A percentile compares a stretch with the other conserved stretches of the same genome.
phyloP scores from a whole-genome alignment of 1,140 invertebrate genomes.

The Lutraria rhynchaena region DNA sequence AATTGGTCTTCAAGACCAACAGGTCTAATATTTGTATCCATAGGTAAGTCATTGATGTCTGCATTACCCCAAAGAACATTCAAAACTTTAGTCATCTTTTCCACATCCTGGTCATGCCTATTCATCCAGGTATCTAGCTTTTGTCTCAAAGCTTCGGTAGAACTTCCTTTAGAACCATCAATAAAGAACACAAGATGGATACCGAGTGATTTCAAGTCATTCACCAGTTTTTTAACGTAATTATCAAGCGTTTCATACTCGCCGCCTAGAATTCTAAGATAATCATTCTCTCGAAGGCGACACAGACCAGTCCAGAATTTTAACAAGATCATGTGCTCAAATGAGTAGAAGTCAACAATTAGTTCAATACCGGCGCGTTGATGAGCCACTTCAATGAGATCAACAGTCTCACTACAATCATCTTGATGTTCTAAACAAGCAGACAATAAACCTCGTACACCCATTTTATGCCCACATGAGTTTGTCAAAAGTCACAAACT shows the following conservation, averaged over 20 bases:
- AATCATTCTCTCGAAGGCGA: slow-evolving; percentile 68
- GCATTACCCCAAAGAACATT: slow-evolving; percentile 67
- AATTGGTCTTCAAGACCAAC: slow-evolving; percentile 75
- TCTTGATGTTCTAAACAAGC: slow-evolving; percentile 66
- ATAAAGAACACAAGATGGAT: slow-evolving; percentile 76
- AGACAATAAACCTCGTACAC: slow-evolving; percentile 71
- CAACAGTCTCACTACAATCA: slow-evolving; percentile 67
- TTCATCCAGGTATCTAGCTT: slow-evolving; percentile 76
- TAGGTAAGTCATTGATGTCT: slow-evolving; percentile 60
- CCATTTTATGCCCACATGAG: too few species aligned
- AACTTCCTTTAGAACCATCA: slow-evolving; percentile 76
- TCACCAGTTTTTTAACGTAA: slow-evolving; percentile 72
- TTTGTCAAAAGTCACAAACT: too few species aligned
- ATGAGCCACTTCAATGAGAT: slow-evolving; percentile 72
- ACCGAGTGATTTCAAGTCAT: slow-evolving; percentile 68
- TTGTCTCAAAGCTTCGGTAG: slow-evolving; percentile 62
- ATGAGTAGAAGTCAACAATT: slow-evolving; percentile 77
- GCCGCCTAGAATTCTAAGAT: slow-evolving; percentile 72
- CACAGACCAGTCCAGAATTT: slow-evolving; percentile 71
- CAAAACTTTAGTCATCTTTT: slow-evolving; percentile 68
- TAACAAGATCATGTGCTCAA: slow-evolving; percentile 71
- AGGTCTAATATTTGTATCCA: slow-evolving; percentile 65
- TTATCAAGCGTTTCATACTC: slow-evolving; percentile 73
- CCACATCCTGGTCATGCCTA: slow-evolving; percentile 67
- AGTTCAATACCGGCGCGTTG: slow-evolving; percentile 74